These are phyloP conservation scores for Lates calcarifer DNA, from an alignment of 2,113 vertebrate species.

Conservation along the genomic window DNA sequence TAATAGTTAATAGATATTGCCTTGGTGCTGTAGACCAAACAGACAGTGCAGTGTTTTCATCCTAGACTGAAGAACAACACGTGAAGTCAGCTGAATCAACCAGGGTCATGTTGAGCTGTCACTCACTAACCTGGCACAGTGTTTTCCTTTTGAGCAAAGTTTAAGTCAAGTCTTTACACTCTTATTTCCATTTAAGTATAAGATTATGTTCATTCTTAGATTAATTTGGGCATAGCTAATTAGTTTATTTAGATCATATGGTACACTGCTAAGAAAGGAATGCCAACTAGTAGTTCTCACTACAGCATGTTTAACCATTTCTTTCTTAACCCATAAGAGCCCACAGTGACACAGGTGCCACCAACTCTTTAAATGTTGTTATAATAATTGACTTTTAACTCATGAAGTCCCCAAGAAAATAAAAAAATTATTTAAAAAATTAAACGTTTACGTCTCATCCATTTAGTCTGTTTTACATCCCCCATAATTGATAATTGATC, in stretches of 20 bases:
- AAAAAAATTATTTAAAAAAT: too few species aligned
- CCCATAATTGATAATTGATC: too few species aligned
- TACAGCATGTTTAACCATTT: background rate
- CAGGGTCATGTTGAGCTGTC: background rate
- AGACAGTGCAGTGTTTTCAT: background rate
- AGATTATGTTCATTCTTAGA: background rate
- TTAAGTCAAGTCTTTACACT: background rate
- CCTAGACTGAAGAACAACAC: background rate
- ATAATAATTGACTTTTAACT: too few species aligned
- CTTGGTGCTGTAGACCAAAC: background rate
- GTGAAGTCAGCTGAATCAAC: conserved; percentile 19
- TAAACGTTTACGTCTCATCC: too few species aligned
- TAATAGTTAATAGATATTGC: background rate
- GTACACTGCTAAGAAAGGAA: background rate
- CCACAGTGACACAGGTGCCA: too few species aligned
- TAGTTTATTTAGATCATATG: background rate
- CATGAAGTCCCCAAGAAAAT: too few species aligned
- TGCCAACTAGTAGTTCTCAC: too few species aligned
- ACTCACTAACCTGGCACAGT: background rate
- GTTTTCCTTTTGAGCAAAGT: conserved; percentile 2
- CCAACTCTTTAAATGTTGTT: too few species aligned
- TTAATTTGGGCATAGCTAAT: background rate
- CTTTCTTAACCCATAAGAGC: too few species aligned
- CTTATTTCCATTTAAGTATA: background rate
- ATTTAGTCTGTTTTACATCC: too few species aligned